A percentile compares a stretch with the other conserved stretches of the same genome.
These are phyloP conservation scores for Anorthoa munda DNA, from an alignment of 2,888 invertebrate species.

Conservation along the genomic window DNA sequence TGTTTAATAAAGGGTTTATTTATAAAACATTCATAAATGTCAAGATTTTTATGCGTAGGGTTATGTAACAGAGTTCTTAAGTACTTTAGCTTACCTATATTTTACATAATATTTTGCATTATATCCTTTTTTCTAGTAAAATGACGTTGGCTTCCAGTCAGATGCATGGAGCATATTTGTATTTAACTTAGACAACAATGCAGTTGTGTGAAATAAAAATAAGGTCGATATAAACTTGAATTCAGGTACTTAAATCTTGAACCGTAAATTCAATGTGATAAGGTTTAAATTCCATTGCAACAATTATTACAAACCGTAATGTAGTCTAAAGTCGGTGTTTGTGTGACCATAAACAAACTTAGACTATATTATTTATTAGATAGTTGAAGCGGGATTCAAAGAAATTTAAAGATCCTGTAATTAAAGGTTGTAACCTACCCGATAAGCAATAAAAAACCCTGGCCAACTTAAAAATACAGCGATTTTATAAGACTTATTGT, in stretches of 20 bases:
- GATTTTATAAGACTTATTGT: slow-evolving; percentile 48
- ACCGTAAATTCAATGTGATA: neutral
- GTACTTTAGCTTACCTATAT: neutral
- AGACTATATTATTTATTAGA: neutral
- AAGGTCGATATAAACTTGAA: neutral
- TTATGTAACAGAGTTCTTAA: neutral
- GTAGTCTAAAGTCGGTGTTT: too few relatives aligned
- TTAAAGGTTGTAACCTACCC: neutral
- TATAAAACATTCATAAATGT: slow-evolving; percentile 5
- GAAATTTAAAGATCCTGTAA: neutral
- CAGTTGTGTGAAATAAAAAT: slow-evolving; percentile 3
- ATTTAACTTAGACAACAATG: neutral
- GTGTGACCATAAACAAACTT: neutral
- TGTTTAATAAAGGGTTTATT: slow-evolving; percentile 11
- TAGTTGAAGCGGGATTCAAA: neutral
- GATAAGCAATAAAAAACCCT: slow-evolving; percentile 8
- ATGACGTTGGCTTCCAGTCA: neutral
- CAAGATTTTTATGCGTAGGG: slow-evolving; percentile 5
- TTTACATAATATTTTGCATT: slow-evolving; percentile 2
- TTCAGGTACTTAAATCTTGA: slow-evolving; percentile 13
- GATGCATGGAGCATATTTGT: slow-evolving; percentile 4
- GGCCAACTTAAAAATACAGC: slow-evolving; percentile 51
- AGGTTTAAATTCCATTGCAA: neutral
- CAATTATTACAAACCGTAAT: neutral
- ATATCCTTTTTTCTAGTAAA: neutral